These are phyloP conservation scores for Lampris incognitus DNA, from an alignment of 2,113 vertebrate species.

Conservation along the genomic window DNA sequence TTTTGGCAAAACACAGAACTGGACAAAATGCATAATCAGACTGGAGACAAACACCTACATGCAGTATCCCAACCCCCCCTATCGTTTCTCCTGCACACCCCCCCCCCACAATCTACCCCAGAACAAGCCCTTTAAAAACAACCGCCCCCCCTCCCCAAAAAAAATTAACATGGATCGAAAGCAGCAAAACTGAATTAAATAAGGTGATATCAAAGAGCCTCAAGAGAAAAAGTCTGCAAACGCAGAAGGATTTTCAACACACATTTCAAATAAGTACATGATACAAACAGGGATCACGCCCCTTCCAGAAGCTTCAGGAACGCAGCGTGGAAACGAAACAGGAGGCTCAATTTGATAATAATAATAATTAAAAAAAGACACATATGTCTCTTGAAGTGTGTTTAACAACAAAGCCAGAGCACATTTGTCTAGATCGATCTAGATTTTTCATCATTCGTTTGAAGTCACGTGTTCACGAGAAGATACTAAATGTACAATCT, in stretches of 20 bases:
- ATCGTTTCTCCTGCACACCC: neutral
- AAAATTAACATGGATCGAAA: conserved; percentile 25
- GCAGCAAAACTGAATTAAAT: conserved; percentile 46
- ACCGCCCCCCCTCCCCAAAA: neutral
- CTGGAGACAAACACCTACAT: conserved; percentile 56
- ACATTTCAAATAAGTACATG: conserved; percentile 60
- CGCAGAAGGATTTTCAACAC: conserved; percentile 49
- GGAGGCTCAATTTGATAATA: neutral
- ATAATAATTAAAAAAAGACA: conserved; percentile 37
- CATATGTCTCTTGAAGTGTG: conserved; percentile 65
- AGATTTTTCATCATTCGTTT: conserved; percentile 63
- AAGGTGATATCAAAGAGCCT: conserved; percentile 26
- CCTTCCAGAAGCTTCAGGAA: conserved; percentile 59
- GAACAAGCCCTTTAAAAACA: conserved; percentile 30
- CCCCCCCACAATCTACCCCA: conserved; percentile 8
- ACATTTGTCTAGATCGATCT: conserved; percentile 68
- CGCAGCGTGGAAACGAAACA: conserved; percentile 47
- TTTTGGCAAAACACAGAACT: conserved; percentile 42
- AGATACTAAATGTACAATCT: conserved; percentile 84
- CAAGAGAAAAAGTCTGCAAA: conserved; percentile 38
- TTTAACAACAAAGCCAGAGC: conserved; percentile 78
- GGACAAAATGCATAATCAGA: conserved; percentile 59
- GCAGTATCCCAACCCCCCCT: conserved; percentile 15
- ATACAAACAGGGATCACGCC: conserved; percentile 64
- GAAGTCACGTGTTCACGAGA: conserved; percentile 82